A percentile compares a stretch with the other conserved stretches of the same genome.
phyloP scores from a whole-genome alignment of 1,140 invertebrate species.

The Marisa cornuarietis region DNA sequence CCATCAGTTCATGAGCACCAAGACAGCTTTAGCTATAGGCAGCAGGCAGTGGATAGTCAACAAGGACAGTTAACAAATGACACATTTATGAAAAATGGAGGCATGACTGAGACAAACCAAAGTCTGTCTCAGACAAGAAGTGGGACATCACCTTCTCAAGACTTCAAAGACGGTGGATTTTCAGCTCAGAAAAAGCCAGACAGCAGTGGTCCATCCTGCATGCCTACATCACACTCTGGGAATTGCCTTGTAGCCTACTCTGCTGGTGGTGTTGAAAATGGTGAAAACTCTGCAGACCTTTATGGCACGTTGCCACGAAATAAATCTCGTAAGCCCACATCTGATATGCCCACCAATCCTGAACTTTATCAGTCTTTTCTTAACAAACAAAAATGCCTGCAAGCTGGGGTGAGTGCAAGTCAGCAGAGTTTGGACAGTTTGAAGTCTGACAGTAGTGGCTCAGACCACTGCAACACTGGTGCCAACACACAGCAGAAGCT shows the following conservation, averaged over 20 bases:
- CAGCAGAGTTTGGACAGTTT: conserved; percentile 28
- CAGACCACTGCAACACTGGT: conserved; percentile 29
- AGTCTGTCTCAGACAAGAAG: conserved; percentile 1
- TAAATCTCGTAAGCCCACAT: conserved; percentile 24
- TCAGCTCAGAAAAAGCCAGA: conserved; percentile 8
- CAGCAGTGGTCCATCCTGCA: conserved; percentile 9
- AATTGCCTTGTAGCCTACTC: conserved; percentile 21
- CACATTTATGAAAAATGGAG: too few species aligned
- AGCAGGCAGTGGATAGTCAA: too few species aligned
- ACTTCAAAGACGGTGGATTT: conserved; percentile 25
- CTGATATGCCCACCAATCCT: conserved; percentile 26
- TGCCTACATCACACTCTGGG: conserved; percentile 20
- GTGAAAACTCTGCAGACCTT: conserved; percentile 31
- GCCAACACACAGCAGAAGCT: conserved; percentile 29
- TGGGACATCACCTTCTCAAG: conserved; percentile 32
- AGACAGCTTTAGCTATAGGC: too few species aligned
- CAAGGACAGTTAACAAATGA: too few species aligned
- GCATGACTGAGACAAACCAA: neutral
- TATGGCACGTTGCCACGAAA: conserved; percentile 47
- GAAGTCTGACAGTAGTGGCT: conserved; percentile 31
- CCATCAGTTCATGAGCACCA: too few species aligned
- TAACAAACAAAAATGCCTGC: conserved; percentile 38
- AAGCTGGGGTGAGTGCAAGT: conserved; percentile 13
- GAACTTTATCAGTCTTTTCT: conserved; percentile 41
- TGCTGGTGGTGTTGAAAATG: conserved; percentile 1